Conservation (phyloP, 2,888 invertebrate genomes). For the Pandemis heparana region DNA sequence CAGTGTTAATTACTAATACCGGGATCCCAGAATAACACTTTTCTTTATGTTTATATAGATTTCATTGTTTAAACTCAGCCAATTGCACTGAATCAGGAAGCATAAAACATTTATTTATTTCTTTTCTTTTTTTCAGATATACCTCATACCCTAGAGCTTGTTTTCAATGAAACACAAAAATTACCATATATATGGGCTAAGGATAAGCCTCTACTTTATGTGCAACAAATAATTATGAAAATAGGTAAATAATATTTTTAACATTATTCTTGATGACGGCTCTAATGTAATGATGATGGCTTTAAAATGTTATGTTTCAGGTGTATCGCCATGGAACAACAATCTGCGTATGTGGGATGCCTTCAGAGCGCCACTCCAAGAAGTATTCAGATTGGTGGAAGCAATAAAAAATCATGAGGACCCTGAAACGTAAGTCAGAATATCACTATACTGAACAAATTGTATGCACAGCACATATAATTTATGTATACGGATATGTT, state of each 20-base stretch:
- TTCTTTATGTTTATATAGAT: too few relatives aligned
- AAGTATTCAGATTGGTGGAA: slow-evolving; percentile 95
- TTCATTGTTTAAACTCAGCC: neutral
- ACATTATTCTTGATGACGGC: neutral
- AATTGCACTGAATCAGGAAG: neutral
- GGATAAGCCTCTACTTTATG: slow-evolving; percentile 88
- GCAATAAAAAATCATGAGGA: slow-evolving; percentile 94
- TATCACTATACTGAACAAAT: slow-evolving; percentile 5
- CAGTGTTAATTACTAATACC: too few relatives aligned
- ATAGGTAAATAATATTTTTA: slow-evolving; percentile 67
- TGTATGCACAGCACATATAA: too few relatives aligned
- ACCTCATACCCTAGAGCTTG: slow-evolving; percentile 61
- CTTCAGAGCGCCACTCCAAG: slow-evolving; percentile 95
- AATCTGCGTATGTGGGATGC: slow-evolving; percentile 95
- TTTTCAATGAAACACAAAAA: slow-evolving; percentile 77
- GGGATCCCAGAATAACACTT: too few relatives aligned
- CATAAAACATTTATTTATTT: neutral
- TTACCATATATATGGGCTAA: slow-evolving; percentile 87
- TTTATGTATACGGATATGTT: too few relatives aligned
- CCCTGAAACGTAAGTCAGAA: slow-evolving; percentile 86
- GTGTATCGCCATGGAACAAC: slow-evolving; percentile 95
- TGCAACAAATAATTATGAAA: slow-evolving; percentile 91
- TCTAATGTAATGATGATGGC: neutral
- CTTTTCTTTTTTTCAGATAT: slow-evolving; percentile 54
- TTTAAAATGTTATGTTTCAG: slow-evolving; percentile 63